phyloP scores from a whole-genome alignment of 2,888 invertebrate genomes.

The Pyrgus malvae region DNA sequence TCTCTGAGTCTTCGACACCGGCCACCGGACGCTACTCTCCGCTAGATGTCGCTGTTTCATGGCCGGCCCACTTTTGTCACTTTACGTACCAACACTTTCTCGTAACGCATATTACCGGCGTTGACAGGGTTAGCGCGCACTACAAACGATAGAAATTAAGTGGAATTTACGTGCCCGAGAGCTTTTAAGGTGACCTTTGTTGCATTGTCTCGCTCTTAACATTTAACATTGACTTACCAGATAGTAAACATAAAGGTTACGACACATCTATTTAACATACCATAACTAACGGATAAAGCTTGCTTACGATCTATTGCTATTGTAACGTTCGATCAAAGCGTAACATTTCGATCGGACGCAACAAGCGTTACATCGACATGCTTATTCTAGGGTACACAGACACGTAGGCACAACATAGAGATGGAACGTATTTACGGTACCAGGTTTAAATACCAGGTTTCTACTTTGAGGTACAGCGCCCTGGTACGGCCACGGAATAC shows the following conservation, averaged over 20 bases:
- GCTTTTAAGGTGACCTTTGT: slow-evolving; percentile 43
- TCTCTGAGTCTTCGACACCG: slow-evolving; percentile 76
- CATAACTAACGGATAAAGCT: slow-evolving; percentile 39
- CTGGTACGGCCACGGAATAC: too few species aligned
- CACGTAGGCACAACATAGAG: slow-evolving; percentile 51
- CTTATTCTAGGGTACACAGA: slow-evolving; percentile 38
- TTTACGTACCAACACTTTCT: slow-evolving; percentile 66
- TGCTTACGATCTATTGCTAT: slow-evolving; percentile 36
- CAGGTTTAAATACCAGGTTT: too few species aligned
- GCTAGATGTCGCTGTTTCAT: slow-evolving; percentile 71
- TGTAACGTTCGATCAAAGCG: slow-evolving; percentile 5
- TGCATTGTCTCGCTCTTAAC: slow-evolving; percentile 68
- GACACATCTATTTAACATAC: slow-evolving; percentile 12
- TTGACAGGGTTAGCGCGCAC: slow-evolving; percentile 38
- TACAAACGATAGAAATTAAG: slow-evolving; percentile 37
- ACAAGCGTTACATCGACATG: slow-evolving; percentile 36
- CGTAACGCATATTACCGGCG: slow-evolving; percentile 60
- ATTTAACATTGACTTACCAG: slow-evolving; percentile 38
- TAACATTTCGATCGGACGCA: slow-evolving; percentile 30
- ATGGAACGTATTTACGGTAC: too few species aligned
- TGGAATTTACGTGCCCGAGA: slow-evolving; percentile 15
- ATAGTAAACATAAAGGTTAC: slow-evolving; percentile 8
- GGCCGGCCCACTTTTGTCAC: slow-evolving; percentile 78
- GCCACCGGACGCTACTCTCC: slow-evolving; percentile 67
- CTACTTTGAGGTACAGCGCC: too few species aligned